phyloP scores from a whole-genome alignment of 2,113 vertebrate genomes.

The Triplophysa tibetana region DNA sequence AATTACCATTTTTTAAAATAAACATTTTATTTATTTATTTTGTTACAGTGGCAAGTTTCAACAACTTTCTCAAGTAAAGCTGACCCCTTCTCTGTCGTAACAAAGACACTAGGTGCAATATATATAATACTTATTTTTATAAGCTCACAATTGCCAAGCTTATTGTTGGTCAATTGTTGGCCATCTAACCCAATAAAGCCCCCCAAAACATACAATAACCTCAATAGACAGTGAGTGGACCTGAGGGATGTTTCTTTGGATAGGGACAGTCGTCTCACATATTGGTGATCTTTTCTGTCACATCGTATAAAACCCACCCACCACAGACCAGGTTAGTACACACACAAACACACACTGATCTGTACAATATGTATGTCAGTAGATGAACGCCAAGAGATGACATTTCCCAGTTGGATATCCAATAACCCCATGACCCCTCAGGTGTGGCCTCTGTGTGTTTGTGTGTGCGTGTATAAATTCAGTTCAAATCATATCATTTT shows the following conservation, averaged over 20 bases:
- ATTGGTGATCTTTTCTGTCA: constrained; percentile 52
- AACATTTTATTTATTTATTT: neutral
- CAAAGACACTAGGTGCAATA: constrained; percentile 9
- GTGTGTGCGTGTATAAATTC: constrained; percentile 26
- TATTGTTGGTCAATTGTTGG: constrained; percentile 37
- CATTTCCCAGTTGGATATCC: constrained; percentile 59
- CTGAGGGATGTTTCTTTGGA: constrained; percentile 47
- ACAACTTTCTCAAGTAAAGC: neutral
- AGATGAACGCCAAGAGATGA: constrained; percentile 53
- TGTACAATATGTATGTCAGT: constrained; percentile 59
- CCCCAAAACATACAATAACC: neutral
- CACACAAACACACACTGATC: constrained; percentile 42
- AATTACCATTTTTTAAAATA: neutral
- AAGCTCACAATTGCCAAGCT: constrained; percentile 25
- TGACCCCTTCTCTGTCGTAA: neutral
- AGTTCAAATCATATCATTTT: constrained; percentile 55
- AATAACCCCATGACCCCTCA: constrained; percentile 28
- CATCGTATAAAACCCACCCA: constrained; percentile 41
- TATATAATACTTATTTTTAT: constrained; percentile 24
- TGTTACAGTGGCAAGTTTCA: neutral
- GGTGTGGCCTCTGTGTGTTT: constrained; percentile 31
- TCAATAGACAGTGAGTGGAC: constrained; percentile 37
- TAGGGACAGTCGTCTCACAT: constrained; percentile 45
- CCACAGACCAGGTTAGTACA: constrained; percentile 30
- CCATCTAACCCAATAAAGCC: constrained; percentile 19